Conservation (phyloP, 2,797 vertebrate species). For the Eulemur rubriventer region DNA sequence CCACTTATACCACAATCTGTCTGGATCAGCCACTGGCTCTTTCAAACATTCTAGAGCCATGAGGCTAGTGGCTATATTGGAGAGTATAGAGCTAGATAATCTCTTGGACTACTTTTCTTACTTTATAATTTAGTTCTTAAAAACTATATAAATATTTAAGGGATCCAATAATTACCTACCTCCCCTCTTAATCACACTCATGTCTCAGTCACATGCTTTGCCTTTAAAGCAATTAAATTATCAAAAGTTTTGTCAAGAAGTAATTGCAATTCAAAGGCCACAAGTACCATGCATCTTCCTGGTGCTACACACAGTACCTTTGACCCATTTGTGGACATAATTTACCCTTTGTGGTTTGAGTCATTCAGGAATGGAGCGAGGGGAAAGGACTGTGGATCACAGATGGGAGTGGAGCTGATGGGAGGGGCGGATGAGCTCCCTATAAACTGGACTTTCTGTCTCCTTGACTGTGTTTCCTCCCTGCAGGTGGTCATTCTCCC, state of each 20-base stretch:
- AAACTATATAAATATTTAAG: neutral
- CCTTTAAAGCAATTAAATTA: neutral
- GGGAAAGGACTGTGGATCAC: neutral
- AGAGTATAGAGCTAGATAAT: neutral
- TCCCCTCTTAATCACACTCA: neutral
- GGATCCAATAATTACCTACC: too few relatives aligned
- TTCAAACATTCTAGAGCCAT: neutral
- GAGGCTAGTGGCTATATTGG: neutral
- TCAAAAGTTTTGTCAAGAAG: neutral
- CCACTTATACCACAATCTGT: neutral
- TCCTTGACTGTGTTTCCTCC: neutral
- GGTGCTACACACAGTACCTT: neutral
- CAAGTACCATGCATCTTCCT: neutral
- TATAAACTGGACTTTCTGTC: neutral
- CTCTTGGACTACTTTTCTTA: neutral
- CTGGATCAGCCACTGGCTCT: neutral
- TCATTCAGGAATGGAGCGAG: neutral
- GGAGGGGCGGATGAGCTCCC: neutral
- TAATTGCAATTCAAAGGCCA: neutral
- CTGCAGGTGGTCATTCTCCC: neutral
- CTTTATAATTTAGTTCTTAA: neutral
- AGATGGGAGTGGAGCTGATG: rapidly evolving
- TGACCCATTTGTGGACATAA: neutral
- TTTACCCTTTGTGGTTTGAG: neutral
- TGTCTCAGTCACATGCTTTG: neutral